A percentile compares a stretch with the other conserved stretches of the same genome.
These are phyloP conservation scores for Erebia palarica DNA, from an alignment of 2,888 invertebrate species.

Conservation along the genomic window DNA sequence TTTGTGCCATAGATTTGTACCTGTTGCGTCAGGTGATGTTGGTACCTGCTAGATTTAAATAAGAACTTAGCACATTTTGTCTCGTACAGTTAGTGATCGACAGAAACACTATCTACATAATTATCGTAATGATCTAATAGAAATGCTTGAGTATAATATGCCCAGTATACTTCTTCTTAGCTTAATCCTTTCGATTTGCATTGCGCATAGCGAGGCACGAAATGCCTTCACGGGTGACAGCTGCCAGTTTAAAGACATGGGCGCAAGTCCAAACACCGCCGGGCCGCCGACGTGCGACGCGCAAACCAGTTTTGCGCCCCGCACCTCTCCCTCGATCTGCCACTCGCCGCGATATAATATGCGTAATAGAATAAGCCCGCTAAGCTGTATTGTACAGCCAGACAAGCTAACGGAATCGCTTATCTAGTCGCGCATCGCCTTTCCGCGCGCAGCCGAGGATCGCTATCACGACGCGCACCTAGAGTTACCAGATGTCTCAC, in stretches of 20 bases:
- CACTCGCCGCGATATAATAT: conserved; percentile 44
- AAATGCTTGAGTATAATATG: not conserved
- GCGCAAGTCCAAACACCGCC: conserved; percentile 50
- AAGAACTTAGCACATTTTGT: not conserved
- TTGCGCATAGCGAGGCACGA: conserved; percentile 23
- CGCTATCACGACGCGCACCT: conserved; percentile 51
- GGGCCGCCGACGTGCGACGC: conserved; percentile 37
- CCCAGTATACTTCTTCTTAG: not conserved
- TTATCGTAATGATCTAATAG: not conserved
- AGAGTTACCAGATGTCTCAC: no score
- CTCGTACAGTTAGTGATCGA: not conserved
- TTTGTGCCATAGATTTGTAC: no score
- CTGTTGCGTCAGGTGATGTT: no score
- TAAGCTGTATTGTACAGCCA: conserved; percentile 68
- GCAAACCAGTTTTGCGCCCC: conserved; percentile 69
- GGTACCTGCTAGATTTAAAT: not conserved
- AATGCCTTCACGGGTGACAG: conserved; percentile 47
- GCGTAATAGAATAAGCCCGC: conserved; percentile 55
- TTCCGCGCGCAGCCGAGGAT: conserved; percentile 61
- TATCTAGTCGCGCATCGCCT: conserved; percentile 71
- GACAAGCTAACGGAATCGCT: conserved; percentile 75
- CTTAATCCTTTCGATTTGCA: conserved; percentile 11
- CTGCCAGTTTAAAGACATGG: conserved; percentile 52
- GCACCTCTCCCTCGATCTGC: conserved; percentile 47
- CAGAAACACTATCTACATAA: not conserved